These are phyloP conservation scores for Poecile montanus DNA, from an alignment of 2,797 vertebrate species.

Conservation along the genomic window DNA sequence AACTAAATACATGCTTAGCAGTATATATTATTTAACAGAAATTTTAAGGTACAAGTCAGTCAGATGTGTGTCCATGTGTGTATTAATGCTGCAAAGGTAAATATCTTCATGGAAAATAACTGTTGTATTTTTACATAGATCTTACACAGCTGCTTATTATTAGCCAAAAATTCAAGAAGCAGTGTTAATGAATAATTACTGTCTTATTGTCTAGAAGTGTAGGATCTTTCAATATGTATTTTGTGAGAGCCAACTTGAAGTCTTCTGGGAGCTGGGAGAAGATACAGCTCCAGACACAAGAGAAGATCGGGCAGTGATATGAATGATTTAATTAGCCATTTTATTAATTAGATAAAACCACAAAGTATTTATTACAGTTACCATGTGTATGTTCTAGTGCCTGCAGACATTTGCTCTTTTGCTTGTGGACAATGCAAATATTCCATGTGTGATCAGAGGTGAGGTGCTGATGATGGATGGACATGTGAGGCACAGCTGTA, in stretches of 20 bases:
- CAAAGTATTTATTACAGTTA: neutral
- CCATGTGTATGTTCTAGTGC: neutral
- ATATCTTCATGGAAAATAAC: neutral
- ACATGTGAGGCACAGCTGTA: neutral
- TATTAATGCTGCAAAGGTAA: neutral
- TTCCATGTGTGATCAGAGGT: neutral
- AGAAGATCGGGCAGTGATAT: neutral
- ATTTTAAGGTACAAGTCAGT: neutral
- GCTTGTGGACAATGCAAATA: neutral
- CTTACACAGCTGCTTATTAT: neutral
- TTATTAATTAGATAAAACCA: neutral
- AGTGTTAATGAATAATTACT: neutral
- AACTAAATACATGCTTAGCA: neutral
- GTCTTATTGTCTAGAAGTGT: neutral
- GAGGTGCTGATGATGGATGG: neutral
- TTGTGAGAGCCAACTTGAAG: neutral
- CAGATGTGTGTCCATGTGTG: neutral
- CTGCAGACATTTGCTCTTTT: neutral
- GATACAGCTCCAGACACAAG: neutral
- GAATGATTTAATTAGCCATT: neutral
- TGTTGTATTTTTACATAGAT: neutral
- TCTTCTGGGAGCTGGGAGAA: neutral
- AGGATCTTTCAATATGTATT: neutral
- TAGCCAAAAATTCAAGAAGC: neutral
- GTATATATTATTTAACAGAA: neutral